Base-by-base conservation (phyloP, 2,888 invertebrate species). In the Cheilosia scutellata region DNA sequence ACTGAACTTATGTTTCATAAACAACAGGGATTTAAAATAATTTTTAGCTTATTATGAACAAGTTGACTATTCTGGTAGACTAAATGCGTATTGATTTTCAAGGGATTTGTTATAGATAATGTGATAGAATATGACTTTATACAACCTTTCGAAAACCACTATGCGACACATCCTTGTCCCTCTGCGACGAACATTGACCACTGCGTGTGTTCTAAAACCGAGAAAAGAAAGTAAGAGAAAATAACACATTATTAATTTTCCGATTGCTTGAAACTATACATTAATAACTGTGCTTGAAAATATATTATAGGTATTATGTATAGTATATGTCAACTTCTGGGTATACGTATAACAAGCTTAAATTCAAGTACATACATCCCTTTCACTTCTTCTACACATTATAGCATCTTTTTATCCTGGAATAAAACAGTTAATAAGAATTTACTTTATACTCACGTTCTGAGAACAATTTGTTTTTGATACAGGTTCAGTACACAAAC, bases 361-460 rank as follows among this genome's bases (percentile, higher is more conserved):
- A 55, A 9, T 42, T 31, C 5, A 16, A 11, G 33, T 57, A 37
- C 42, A 65, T 65, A 53, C 53, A 66, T 57, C 55, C 58, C 51
- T 5, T 40, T 31, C 11, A 65, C 27, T 63, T 4, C 31, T 57
- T 62, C 40, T 49, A 29, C 25, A 31, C 9, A 71, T 57, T 40
- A 62, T 37, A 25, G 20, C 63, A 33, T 33, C 60, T 58, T 53
- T 40, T 49, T 49, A 57, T 71, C 82, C 86, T 86, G 82, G 42
- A 86, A 86, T 66, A 82, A 86, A 86, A 86, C 76, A 71, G 86
- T 86, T 86, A 86, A 76, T 86, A 55, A 53, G 66, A 82, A 82
- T 86, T 76, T 72, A 66, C 80, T 82, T 76, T 72, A 86, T 86
- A 86, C 86, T 86, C 86, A 86, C 86, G 80, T 86, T 86, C 86